Conservation (phyloP, 2,888 invertebrate genomes). For the Xylocampa areola region DNA sequence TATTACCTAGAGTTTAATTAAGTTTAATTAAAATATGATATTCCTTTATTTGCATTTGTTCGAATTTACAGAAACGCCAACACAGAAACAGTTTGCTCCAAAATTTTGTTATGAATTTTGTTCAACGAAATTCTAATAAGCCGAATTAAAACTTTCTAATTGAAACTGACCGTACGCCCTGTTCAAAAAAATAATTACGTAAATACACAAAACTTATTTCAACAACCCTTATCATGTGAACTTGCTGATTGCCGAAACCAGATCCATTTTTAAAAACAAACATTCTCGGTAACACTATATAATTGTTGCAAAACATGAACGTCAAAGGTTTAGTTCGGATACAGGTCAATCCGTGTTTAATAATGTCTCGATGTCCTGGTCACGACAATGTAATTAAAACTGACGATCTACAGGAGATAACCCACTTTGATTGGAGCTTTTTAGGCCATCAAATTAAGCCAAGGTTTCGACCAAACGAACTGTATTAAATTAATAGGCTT, state of each 20-base stretch:
- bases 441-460: slow-evolving; percentile 53
- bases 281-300: slow-evolving; percentile 12
- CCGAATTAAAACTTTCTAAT: background rate
- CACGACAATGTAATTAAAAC: slow-evolving; percentile 55
- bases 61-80: background rate
- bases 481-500: slow-evolving; percentile 35
- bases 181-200: slow-evolving; percentile 9
- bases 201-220: slow-evolving; percentile 4
- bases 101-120: background rate
- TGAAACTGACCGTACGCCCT: background rate
- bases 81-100: background rate
- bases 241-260: slow-evolving; percentile 7
- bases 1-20: too few species aligned
- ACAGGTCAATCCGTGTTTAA: slow-evolving; percentile 45
- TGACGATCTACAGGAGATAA: slow-evolving; percentile 52
- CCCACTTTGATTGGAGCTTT: slow-evolving; percentile 53
- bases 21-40: too few species aligned
- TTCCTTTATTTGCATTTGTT: too few species aligned
- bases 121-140: background rate
- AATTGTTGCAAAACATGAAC: slow-evolving; percentile 48
- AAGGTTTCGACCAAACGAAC: slow-evolving; percentile 39
- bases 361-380: slow-evolving; percentile 38
- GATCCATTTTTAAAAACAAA: slow-evolving; percentile 20
- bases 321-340: slow-evolving; percentile 29
- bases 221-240: slow-evolving; percentile 33